A percentile compares a stretch with the other conserved stretches of the same genome.
These are phyloP conservation scores for Drosophila cracens DNA, from an alignment of 2,888 invertebrate genomes.

Conservation along the genomic window DNA sequence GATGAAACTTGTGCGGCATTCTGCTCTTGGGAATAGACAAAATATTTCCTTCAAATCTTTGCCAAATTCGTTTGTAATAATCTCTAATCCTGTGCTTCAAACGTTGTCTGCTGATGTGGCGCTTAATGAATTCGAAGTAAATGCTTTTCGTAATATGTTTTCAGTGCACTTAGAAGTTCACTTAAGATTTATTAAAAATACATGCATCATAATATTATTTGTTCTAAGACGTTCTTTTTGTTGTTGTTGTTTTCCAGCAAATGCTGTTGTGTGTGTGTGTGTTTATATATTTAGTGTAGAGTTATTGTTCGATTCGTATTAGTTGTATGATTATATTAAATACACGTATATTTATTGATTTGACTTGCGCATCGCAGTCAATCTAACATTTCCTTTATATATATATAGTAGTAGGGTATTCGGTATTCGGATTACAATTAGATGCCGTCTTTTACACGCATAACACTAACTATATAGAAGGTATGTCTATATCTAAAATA, in stretches of 20 bases:
- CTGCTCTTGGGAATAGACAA: neutral
- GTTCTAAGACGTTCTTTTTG: constrained; percentile 28
- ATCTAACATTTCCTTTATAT: constrained; percentile 21
- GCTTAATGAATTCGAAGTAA: neutral
- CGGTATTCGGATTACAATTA: constrained; percentile 15
- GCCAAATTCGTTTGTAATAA: neutral
- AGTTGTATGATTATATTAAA: constrained; percentile 13
- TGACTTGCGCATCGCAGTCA: constrained; percentile 17
- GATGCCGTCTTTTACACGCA: constrained; percentile 8
- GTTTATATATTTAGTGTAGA: constrained; percentile 15
- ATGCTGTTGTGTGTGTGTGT: constrained; percentile 11
- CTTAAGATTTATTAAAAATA: constrained; percentile 66
- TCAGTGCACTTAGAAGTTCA: constrained; percentile 46
- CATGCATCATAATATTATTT: constrained; percentile 68
- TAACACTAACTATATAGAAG: constrained; percentile 34
- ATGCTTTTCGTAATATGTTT: constrained; percentile 11
- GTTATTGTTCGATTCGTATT: constrained; percentile 46
- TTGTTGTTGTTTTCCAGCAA: constrained; percentile 25
- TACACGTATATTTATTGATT: constrained; percentile 10
- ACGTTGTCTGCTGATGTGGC: neutral
- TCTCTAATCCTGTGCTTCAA: neutral
- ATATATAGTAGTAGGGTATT: constrained; percentile 3
- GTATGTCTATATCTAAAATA: constrained; percentile 50
- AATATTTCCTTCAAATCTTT: neutral
- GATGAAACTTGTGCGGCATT: neutral